Conservation (phyloP, 2,113 vertebrate species). For the Scartelaos histophorus region DNA sequence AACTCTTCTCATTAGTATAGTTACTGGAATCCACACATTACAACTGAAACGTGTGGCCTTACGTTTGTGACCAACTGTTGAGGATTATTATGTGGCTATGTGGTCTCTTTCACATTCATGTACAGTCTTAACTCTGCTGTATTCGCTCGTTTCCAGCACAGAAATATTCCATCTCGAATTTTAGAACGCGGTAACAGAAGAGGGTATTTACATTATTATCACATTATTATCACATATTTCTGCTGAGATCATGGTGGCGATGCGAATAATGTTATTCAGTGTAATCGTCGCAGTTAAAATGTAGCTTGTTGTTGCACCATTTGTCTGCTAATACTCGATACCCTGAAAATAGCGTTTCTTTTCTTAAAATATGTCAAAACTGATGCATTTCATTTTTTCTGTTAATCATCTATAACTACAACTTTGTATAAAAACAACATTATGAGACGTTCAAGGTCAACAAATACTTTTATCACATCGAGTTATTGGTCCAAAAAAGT, state of each 20-base stretch:
- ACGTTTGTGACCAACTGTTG: neutral
- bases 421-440: neutral
- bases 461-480: no score
- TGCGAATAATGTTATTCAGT: neutral
- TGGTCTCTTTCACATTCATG: neutral
- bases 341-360: neutral
- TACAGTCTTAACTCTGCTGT: neutral
- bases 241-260: neutral
- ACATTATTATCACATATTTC: no score
- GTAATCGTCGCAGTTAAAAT: neutral
- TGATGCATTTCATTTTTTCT: neutral
- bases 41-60: neutral
- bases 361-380: no score
- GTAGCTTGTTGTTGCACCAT: neutral
- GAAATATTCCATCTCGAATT: neutral
- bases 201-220: no score
- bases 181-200: no score
- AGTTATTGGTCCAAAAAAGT: no score
- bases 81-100: neutral
- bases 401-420: neutral
- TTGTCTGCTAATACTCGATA: neutral
- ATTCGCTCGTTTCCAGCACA: neutral
- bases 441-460: no score
- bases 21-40: constrained; percentile 3
- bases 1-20: neutral